Evolutionary conservation across 2,797 vertebrate genomes (phyloP).

Genomic region (Acanthiza pusilla): DNA sequence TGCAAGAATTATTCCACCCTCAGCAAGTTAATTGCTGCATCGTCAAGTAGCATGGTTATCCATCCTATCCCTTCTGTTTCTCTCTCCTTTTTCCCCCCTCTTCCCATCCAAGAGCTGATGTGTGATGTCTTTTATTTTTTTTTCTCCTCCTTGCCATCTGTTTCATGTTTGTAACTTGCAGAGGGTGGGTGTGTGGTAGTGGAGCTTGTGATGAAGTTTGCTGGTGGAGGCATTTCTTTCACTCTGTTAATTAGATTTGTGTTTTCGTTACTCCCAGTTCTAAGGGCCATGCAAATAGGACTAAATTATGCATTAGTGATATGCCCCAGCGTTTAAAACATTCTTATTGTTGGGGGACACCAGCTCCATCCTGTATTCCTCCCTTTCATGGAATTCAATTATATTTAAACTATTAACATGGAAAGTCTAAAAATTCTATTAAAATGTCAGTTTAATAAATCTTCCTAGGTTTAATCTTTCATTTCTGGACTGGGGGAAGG

Average conservation of each 20-base stretch:
- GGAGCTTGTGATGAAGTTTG: constrained; percentile 49
- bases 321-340: constrained; percentile 37
- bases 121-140: constrained; percentile 48
- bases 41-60: constrained; percentile 45
- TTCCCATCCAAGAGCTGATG: constrained; percentile 38
- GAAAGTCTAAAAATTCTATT: constrained; percentile 69
- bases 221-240: constrained; percentile 56
- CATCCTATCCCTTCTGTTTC: constrained; percentile 53
- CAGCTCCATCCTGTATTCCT: not conserved
- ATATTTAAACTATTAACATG: constrained; percentile 64
- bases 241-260: constrained; percentile 60
- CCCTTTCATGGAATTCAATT: constrained; percentile 57
- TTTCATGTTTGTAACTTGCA: constrained; percentile 50
- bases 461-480: constrained; percentile 63
- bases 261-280: constrained; percentile 51
- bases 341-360: constrained; percentile 34
- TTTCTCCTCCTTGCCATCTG: constrained; percentile 54
- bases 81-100: not conserved
- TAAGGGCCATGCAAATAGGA: constrained; percentile 43
- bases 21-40: constrained; percentile 64
- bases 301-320: not conserved
- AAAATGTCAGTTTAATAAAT: constrained; percentile 71
- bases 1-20: constrained; percentile 61
- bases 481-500: constrained; percentile 24
- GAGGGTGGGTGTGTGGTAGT: constrained; percentile 48